These are phyloP conservation scores for Hirtodrosophila cameraria DNA, from an alignment of 2,888 invertebrate genomes.

Conservation along the genomic window DNA sequence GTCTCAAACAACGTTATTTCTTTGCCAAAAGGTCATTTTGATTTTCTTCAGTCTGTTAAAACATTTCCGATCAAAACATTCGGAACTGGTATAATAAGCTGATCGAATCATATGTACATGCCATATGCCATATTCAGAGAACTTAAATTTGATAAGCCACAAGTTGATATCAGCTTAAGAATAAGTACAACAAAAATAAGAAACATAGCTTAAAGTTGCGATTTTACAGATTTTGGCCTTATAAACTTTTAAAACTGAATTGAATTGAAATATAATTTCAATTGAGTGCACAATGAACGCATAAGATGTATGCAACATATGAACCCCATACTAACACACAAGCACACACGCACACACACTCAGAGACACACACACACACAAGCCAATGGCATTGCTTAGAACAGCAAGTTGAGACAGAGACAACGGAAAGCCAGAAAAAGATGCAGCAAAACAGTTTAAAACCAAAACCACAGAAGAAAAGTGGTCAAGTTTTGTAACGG, in stretches of 20 bases:
- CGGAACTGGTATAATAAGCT: too few relatives aligned
- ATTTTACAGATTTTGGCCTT: too few relatives aligned
- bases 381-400: constrained; percentile 22
- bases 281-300: constrained; percentile 40
- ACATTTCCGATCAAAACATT: too few relatives aligned
- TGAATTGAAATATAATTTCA: constrained; percentile 41
- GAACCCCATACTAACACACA: constrained; percentile 15
- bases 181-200: too few relatives aligned
- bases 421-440: constrained; percentile 20
- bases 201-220: too few relatives aligned
- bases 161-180: too few relatives aligned
- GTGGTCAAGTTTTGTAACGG: constrained; percentile 48
- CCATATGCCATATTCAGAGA: too few relatives aligned
- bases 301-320: constrained; percentile 60
- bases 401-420: constrained; percentile 27
- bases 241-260: constrained; percentile 3
- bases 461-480: constrained; percentile 57
- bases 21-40: too few relatives aligned
- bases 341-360: not conserved
- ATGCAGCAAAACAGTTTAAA: constrained; percentile 63
- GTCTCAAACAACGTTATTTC: too few relatives aligned
- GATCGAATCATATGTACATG: too few relatives aligned
- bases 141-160: too few relatives aligned
- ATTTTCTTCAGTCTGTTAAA: too few relatives aligned
- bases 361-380: constrained; percentile 4